Evolutionary conservation across 2,113 vertebrate species (phyloP), one percentile per base, ranked within the genome.

Genomic region (Archocentrus centrarchus): DNA sequence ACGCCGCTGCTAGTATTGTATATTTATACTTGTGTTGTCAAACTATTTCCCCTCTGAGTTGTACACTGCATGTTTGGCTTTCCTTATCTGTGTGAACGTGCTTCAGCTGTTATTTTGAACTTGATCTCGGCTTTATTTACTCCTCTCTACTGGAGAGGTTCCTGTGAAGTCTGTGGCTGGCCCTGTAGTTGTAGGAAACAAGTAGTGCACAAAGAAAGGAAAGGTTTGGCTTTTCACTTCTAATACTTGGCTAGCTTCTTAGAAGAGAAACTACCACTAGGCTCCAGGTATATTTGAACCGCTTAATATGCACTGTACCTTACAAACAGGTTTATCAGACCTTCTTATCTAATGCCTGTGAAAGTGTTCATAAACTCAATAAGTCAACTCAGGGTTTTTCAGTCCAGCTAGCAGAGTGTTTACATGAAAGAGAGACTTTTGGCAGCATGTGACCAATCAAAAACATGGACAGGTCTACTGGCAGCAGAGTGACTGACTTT

Each of bases 1-100:
- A 92, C 90, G 86, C 83, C 32, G 88, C 76, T 58, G 60, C 86
- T 79, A 39, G 44, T 62, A 75, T 81, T 91, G 87, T 93, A 84
- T 94, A 86, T 94, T 93, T 94, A 92, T 91, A 75, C 79, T 89
- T 82, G 73, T 88, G 62, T 84, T 91, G 91, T 91, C 30, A 13
- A 81, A 91, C 66, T 10, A 62, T 81, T 95, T 95, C 91, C 92
- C 59, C 58, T 84, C 77, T 61, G 79, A 85, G 83, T 85, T 70
- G 83, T 75, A 66, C 63, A 24, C 81, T 44, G 77, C 22, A 14
- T 89, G 92, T 93, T 92, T 92, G 84, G 89, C 62, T 91, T 88
- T 87, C 68, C 92, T 93, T 86, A 92, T 93, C 90, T 93, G 59
- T 87, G 89, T 84, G 83, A 84, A 81, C 79, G 86, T 93, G 84